Conservation (phyloP, 2,888 invertebrate species). For the Balanococcus diminutus region DNA sequence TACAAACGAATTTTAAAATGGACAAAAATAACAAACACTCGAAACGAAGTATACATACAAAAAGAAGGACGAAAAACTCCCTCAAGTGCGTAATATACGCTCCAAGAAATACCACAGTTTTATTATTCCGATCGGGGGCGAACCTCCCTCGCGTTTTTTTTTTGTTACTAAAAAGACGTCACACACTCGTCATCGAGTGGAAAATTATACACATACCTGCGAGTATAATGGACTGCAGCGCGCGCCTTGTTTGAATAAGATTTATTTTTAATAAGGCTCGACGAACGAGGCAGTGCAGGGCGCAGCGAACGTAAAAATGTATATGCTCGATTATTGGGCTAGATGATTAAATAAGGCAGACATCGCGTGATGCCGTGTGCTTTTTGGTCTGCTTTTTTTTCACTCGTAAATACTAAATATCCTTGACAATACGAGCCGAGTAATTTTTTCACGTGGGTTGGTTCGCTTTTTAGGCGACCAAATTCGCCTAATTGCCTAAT, state of each 20-base stretch:
- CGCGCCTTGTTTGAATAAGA: not conserved
- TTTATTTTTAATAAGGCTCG: not conserved
- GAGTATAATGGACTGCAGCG: not conserved
- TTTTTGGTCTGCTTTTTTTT: not conserved
- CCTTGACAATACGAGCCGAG: not conserved
- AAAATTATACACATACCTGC: not conserved
- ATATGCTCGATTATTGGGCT: not conserved
- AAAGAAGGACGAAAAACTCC: too few species aligned
- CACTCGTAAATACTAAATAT: not conserved
- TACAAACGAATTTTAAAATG: too few species aligned
- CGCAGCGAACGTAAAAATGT: not conserved
- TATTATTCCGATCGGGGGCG: too few species aligned
- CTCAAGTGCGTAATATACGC: too few species aligned
- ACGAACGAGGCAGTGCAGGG: not conserved
- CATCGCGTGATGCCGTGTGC: not conserved
- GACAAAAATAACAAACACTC: too few species aligned
- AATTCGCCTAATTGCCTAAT: not conserved
- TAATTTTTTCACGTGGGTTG: not conserved
- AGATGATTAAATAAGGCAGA: not conserved
- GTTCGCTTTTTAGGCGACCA: not conserved
- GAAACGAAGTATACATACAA: too few species aligned
- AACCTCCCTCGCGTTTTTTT: not conserved
- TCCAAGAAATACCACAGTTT: too few species aligned
- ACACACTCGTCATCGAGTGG: not conserved
- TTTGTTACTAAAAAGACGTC: not conserved